Conservation (phyloP, 2,888 invertebrate species). For the Macrosoma leucophasiata region DNA sequence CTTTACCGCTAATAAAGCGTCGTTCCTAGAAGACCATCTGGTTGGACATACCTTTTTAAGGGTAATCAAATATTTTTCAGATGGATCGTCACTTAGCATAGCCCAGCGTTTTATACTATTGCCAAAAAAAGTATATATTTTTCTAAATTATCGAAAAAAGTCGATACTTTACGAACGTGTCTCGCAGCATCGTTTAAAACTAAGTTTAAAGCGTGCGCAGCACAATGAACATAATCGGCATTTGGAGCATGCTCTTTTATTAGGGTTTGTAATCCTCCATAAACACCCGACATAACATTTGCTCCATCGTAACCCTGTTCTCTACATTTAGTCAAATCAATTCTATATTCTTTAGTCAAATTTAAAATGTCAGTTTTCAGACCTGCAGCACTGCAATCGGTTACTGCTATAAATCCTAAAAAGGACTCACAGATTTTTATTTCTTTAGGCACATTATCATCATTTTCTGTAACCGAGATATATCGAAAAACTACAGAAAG, state of each 20-base stretch:
- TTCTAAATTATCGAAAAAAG: no score
- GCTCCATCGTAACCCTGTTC: slow-evolving; percentile 27
- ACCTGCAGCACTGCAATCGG: slow-evolving; percentile 21
- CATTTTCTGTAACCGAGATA: slow-evolving; percentile 27
- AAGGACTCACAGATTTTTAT: slow-evolving; percentile 25
- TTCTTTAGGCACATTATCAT: slow-evolving; percentile 26
- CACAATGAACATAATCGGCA: slow-evolving; percentile 25
- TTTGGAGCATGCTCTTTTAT: slow-evolving; percentile 26
- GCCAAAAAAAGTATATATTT: no score
- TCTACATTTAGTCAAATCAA: slow-evolving; percentile 28
- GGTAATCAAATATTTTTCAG: no score
- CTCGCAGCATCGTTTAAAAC: no score
- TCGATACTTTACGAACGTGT: no score
- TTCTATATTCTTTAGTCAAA: slow-evolving; percentile 25
- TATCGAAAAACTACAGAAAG: slow-evolving; percentile 28
- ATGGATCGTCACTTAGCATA: no score
- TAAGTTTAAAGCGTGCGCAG: no score
- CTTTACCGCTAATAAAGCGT: no score
- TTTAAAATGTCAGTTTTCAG: slow-evolving; percentile 23
- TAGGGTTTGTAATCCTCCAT: slow-evolving; percentile 27
- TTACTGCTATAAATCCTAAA: slow-evolving; percentile 23
- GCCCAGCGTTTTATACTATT: no score
- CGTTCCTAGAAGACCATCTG: no score
- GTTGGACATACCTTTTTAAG: no score
- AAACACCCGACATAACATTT: slow-evolving; percentile 26